phyloP scores from a whole-genome alignment of 92 coral and sea anemone species.

The Umimayanthus chanpuru region DNA sequence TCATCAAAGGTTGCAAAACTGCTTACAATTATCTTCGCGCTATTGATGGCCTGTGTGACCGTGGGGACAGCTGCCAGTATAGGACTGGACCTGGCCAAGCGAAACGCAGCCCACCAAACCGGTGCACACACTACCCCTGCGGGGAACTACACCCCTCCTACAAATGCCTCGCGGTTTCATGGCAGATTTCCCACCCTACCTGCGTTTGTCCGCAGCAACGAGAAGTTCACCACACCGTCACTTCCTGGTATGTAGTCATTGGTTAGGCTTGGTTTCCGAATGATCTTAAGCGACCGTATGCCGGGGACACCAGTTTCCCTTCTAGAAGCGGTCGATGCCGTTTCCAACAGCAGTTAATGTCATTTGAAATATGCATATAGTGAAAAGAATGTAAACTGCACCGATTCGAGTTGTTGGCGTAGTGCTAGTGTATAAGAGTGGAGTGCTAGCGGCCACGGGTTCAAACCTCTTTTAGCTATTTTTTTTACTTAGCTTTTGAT shows the following conservation, averaged over 20 bases:
- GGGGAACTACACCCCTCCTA: background rate
- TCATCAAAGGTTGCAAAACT: conserved; percentile 65
- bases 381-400: too few relatives aligned
- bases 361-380: too few relatives aligned
- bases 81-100: conserved; percentile 16
- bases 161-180: background rate
- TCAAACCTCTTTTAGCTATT: too few relatives aligned
- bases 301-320: too few relatives aligned
- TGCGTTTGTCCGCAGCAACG: background rate
- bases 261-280: too few relatives aligned
- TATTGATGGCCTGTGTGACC: conserved; percentile 75
- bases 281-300: too few relatives aligned
- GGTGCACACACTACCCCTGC: background rate
- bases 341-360: too few relatives aligned
- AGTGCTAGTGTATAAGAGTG: too few relatives aligned
- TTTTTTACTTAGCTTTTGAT: too few relatives aligned
- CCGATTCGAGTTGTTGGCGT: too few relatives aligned
- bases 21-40: conserved; percentile 72
- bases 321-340: too few relatives aligned
- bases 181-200: background rate
- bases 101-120: background rate
- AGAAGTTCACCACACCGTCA: background rate
- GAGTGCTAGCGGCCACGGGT: too few relatives aligned
- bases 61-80: conserved; percentile 76
- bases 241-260: conserved; percentile 15